Evolutionary conservation across 2,888 invertebrate species (phyloP), one percentile per base, ranked within the genome.

Genomic region (Eumerus sabulonum): DNA sequence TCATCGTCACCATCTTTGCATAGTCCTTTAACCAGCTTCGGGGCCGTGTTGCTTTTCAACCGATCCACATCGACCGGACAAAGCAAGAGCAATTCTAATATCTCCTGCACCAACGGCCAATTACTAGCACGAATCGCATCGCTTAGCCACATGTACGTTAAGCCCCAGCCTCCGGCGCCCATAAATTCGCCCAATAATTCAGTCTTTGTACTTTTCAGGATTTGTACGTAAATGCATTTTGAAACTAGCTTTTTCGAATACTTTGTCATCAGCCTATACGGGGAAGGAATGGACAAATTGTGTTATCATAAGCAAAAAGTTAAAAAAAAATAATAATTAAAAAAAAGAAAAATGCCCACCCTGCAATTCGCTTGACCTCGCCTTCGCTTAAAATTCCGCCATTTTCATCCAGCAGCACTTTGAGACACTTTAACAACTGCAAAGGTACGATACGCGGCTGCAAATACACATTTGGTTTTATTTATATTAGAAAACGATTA

Each of bases 221-320:
- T 97, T 88, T 97, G 95, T 84, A 97, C 93, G 86, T 98, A 98
- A 85, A 98, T 95, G 90, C 98, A 98, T 91, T 97, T 97, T 84
- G 96, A 97, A 63, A 98, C 98, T 83, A 98, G 91, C 89, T 98
- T 98, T 88, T 95, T 96, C 0, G 97, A 97, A 90, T 95, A 97
- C 89, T 97, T 97, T 51, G 94, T 95, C 98, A 98, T 98, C 86
- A 98, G 92, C 88, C 97, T 97, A 91, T 84, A 93, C 92, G 84
- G 85, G 84, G 84, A 85, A 82, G 44, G 50, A 42, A 53, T 19
- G 38, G 62, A 42, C 7, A 57, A 62, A 60, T 14, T 14, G 14
- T 36, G 4, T 16, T 38, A 40, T 9, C 9, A 44, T 48, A 4
- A 7, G 7, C 7, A 27, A 27, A 27, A n/a, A n/a, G n/a, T 42